Evolutionary conservation across 2,888 invertebrate genomes (phyloP).

Genomic region (Drosophila rellima): DNA sequence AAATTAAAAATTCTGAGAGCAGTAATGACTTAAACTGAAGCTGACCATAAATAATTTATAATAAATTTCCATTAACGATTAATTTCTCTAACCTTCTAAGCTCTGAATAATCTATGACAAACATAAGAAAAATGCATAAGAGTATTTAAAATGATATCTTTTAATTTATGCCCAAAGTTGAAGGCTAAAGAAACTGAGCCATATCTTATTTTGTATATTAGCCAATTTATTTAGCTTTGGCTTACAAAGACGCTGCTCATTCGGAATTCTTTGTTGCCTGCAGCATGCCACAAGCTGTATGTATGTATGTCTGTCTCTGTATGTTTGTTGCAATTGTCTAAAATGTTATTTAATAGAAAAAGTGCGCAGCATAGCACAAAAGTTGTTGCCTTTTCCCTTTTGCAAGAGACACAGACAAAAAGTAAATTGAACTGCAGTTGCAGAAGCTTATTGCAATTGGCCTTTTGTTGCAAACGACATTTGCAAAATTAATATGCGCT

Average conservation of each 20-base stretch:
- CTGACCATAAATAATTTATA: neutral
- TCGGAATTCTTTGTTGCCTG: slow-evolving; percentile 40
- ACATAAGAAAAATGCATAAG: neutral
- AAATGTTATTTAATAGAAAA: slow-evolving; percentile 74
- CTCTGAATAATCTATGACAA: no score
- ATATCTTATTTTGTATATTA: slow-evolving; percentile 10
- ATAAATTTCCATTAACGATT: neutral
- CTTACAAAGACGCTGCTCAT: slow-evolving; percentile 19
- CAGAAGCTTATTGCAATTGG: slow-evolving; percentile 57
- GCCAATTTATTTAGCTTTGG: slow-evolving; percentile 36
- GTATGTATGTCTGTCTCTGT: neutral
- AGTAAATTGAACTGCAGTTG: slow-evolving; percentile 74
- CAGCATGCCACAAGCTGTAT: slow-evolving; percentile 12
- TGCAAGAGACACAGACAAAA: slow-evolving; percentile 10
- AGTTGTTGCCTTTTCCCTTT: slow-evolving; percentile 22
- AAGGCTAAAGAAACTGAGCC: neutral
- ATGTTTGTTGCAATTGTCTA: slow-evolving; percentile 64
- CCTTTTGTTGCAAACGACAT: slow-evolving; percentile 71
- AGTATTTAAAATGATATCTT: neutral
- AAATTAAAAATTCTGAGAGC: slow-evolving; percentile 2
- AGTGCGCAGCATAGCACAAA: slow-evolving; percentile 50
- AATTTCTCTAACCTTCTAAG: no score
- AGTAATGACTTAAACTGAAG: neutral
- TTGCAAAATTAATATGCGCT: slow-evolving; percentile 75
- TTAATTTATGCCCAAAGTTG: neutral